phyloP scores from a whole-genome alignment of 2,113 vertebrate genomes.

The Ciconia boyciana region DNA sequence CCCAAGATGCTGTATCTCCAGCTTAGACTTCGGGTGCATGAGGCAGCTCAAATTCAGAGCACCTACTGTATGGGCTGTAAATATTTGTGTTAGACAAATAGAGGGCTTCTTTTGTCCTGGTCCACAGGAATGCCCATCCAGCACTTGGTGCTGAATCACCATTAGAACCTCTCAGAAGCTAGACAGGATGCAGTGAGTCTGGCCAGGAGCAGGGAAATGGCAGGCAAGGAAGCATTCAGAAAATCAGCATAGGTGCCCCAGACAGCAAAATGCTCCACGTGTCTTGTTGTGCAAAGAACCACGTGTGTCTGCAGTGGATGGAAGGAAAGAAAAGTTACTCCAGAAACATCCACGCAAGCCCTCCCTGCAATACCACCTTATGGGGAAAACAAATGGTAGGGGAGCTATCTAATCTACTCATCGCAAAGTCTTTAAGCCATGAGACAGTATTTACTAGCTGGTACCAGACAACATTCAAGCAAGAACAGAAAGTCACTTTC shows the following conservation, averaged over 20 bases:
- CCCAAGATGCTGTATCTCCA: background rate
- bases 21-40: background rate
- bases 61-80: background rate
- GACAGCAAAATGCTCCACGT: background rate
- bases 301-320: background rate
- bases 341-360: background rate
- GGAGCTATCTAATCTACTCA: background rate
- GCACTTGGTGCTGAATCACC: background rate
- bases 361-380: background rate
- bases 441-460: conserved; percentile 46
- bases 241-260: background rate
- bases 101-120: background rate
- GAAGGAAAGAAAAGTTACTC: background rate
- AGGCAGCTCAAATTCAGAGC: background rate
- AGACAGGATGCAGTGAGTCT: background rate
- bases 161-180: background rate
- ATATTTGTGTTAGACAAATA: background rate
- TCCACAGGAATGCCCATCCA: background rate
- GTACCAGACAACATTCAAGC: conserved; percentile 54
- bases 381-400: background rate
- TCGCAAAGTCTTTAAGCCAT: background rate
- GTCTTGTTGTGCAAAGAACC: background rate
- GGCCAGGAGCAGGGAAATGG: background rate
- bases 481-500: conserved; percentile 62
- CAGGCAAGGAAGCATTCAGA: background rate